Base-by-base conservation (phyloP, 2,797 vertebrate genomes). In the Danio albolineatus region DNA sequence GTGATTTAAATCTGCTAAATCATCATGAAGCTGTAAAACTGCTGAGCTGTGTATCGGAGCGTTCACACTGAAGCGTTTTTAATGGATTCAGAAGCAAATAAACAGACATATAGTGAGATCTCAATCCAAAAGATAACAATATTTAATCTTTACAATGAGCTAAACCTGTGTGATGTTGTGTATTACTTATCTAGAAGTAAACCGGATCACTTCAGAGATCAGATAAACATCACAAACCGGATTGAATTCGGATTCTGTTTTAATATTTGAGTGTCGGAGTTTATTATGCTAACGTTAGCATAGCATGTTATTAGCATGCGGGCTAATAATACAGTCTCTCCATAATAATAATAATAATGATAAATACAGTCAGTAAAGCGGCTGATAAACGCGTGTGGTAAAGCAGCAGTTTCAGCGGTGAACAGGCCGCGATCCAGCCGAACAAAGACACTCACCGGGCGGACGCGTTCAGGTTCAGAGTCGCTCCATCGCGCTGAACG, bases 241-340 rank as follows among this genome's bases (percentile, higher is more conserved):
- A 9, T 60, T 16, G 9, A 39, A 39, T 39, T 36, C 59, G 36
- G 36, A 28, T 16, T 36, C 38, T 1, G 60, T n/a, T 38, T 28
- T 1, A 4, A 19, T 48, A 7, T 28, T 36, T 13, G 4, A 0
- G 19, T 6, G 38, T 14, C 17, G 10, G 46, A 21, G 28, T 38
- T 38, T 70, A 59, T 61, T 74, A 19, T 74, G 57, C 57, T 73
- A 48, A 38, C 56, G 6, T 48, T 73, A 59, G 69, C 69, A 19
- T 71, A 71, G 69, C 67, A 14, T 6, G 12, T 5, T 19, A 36
- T 19, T 71, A 71, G 49, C 51, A 43, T 21, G 51, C 17, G 4
- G 12, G 69, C 69, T 71, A 43, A 53, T 2, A n/a, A 38, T 7
- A 2, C 10, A 10, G 2, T 10, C 13, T 1, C 1, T 14, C n/a